Evolutionary conservation across 2,797 vertebrate species (phyloP).

Genomic region (Crax fasciolata): DNA sequence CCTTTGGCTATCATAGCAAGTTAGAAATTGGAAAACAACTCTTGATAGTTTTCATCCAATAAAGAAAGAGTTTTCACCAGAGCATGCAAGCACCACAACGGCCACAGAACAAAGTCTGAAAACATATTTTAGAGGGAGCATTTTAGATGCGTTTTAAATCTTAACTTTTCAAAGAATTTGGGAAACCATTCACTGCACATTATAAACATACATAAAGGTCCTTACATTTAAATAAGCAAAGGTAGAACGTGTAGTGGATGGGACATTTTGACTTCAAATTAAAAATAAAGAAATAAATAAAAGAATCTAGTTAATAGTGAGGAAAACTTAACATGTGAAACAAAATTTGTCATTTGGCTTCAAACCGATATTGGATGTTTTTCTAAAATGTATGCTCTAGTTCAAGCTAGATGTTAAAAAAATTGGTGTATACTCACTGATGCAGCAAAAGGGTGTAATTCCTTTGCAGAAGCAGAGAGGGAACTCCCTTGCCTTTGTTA

Average conservation of each 20-base stretch:
- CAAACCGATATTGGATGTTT: neutral
- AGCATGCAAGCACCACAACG: neutral
- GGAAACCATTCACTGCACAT: neutral
- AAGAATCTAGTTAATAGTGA: neutral
- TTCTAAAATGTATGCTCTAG: neutral
- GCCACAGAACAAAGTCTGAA: neutral
- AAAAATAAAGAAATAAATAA: neutral
- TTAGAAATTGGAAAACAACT: conserved; percentile 53
- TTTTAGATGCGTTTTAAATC: neutral
- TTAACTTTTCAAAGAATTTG: conserved; percentile 30
- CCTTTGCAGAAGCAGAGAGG: neutral
- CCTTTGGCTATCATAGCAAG: conserved; percentile 41
- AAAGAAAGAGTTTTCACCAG: conserved; percentile 19
- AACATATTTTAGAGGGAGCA: neutral
- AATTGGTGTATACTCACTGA: neutral
- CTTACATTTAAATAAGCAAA: conserved; percentile 24
- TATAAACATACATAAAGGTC: neutral
- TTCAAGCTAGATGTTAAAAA: neutral
- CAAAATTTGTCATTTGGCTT: neutral
- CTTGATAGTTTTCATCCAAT: conserved; percentile 6
- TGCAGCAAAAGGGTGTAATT: neutral
- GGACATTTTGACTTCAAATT: neutral
- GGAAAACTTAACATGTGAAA: conserved; percentile 30
- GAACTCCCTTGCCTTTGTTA: neutral
- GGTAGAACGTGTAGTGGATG: neutral